Evolutionary conservation across 2,113 vertebrate genomes (phyloP).

Genomic region (Hepsetus odoe): DNA sequence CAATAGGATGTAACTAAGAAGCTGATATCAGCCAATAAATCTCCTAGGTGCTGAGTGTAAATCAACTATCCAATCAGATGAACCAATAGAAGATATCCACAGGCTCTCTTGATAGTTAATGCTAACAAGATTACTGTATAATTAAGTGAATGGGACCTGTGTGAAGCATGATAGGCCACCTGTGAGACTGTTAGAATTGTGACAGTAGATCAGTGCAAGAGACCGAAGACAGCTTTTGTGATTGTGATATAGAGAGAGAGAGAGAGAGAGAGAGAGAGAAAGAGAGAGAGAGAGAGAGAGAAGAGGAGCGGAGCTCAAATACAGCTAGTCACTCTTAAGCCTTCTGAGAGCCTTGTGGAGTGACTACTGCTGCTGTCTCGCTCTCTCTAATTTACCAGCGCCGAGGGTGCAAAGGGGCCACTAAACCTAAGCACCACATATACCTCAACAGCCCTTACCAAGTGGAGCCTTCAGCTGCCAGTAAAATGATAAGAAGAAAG

Average conservation of each 20-base stretch:
- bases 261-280: constrained; percentile 8
- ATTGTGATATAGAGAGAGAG: constrained; percentile 62
- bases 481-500: constrained; percentile 11
- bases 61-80: constrained; percentile 30
- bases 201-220: constrained; percentile 66
- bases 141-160: constrained; percentile 31
- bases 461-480: constrained; percentile 12
- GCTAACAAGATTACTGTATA: constrained; percentile 30
- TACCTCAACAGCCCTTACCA: constrained; percentile 9
- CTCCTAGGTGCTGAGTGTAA: background rate
- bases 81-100: constrained; percentile 12
- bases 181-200: constrained; percentile 6
- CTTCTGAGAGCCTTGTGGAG: constrained; percentile 19
- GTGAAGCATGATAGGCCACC: constrained; percentile 21
- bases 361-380: constrained; percentile 10
- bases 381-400: constrained; percentile 18
- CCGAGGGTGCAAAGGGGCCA: background rate
- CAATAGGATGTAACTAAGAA: background rate
- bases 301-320: constrained; percentile 7
- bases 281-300: constrained; percentile 11
- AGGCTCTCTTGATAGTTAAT: constrained; percentile 33
- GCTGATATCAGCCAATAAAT: background rate
- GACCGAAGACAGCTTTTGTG: constrained; percentile 71
- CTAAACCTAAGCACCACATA: constrained; percentile 12
- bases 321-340: constrained; percentile 23